Base-by-base conservation (phyloP, 2,888 invertebrate genomes). In the Acanthopleura granulata region DNA sequence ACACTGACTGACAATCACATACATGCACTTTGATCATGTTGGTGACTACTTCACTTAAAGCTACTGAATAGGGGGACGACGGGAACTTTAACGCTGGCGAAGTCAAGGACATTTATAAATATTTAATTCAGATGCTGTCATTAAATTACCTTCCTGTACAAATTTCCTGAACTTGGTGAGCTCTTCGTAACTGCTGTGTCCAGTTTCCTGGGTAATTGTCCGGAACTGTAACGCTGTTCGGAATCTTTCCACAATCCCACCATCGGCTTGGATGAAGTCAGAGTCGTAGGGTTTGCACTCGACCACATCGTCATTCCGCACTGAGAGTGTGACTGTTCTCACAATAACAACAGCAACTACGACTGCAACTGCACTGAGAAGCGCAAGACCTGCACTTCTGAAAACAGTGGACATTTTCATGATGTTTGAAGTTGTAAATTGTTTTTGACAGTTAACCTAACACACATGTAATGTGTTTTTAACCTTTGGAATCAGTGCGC, bases 231-330 rank as follows among this genome's bases (percentile, higher is more conserved):
- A 76, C 15, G 84, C 83, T 18, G 71, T 69, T 71, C 81, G 80
- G 75, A 50, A 50, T 1, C 72, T 57, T 66, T 72, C 74, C 22
- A 72, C 40, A 16, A 75, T 57, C 30, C 61, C 73, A 29, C 81
- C 78, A 18, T 78, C 78, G 30, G 83, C 81, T 27, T 78, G 79
- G 29, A 86, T 85, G 72, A 83, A 86, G 75, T 86, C 86, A 18
- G 77, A 72, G 74, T 86, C 86, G 0, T 79, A 77, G 25, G 78
- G 70, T 51, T 77, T 81, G 74, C 87, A 87, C 22, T 77, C 77
- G 16, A 69, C 72, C 12, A 84, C 78, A 25, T 75, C 72, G 62
- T 81, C 78, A n/a, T 80, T 79, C 49, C 81, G 77, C 0, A 80
- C 78, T 16, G 79, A 75, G 18, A 85, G 25, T 1, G 84, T 83